These are phyloP conservation scores for Schlechtendalia chinensis DNA, from an alignment of 1,140 invertebrate species.

Conservation along the genomic window DNA sequence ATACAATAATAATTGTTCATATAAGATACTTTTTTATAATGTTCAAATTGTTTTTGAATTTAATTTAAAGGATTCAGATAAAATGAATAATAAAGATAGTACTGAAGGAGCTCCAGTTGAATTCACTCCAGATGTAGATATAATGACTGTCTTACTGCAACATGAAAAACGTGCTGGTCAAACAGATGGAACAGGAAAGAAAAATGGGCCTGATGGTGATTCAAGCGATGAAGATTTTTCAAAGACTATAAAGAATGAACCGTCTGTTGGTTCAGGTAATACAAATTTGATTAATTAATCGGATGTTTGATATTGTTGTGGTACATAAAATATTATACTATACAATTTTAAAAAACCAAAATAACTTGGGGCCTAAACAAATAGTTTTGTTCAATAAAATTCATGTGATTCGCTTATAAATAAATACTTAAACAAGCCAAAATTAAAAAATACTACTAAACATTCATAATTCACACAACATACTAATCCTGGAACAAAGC, in stretches of 20 bases:
- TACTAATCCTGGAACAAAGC: background rate
- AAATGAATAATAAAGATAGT: conserved; percentile 50
- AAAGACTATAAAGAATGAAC: conserved; percentile 49
- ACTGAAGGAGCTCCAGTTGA: conserved; percentile 23
- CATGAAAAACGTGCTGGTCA: conserved; percentile 79
- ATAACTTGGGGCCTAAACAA: background rate
- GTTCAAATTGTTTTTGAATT: conserved; percentile 3
- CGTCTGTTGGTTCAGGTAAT: conserved; percentile 46
- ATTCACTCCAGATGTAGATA: conserved; percentile 72
- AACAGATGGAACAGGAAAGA: conserved; percentile 63
- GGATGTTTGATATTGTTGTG: background rate
- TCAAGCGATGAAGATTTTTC: conserved; percentile 71
- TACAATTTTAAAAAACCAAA: background rate
- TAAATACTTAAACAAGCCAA: background rate
- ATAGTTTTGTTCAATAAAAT: background rate
- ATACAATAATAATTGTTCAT: background rate
- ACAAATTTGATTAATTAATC: conserved; percentile 16
- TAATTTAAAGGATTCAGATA: conserved; percentile 44
- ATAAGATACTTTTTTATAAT: background rate
- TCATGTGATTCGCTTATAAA: background rate
- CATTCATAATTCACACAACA: background rate
- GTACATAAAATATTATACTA: no score
- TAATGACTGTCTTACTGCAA: conserved; percentile 85
- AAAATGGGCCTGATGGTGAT: conserved; percentile 68
- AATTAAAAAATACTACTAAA: background rate